Evolutionary conservation across 2,888 invertebrate genomes (phyloP).

Genomic region (Cerastis leucographa): DNA sequence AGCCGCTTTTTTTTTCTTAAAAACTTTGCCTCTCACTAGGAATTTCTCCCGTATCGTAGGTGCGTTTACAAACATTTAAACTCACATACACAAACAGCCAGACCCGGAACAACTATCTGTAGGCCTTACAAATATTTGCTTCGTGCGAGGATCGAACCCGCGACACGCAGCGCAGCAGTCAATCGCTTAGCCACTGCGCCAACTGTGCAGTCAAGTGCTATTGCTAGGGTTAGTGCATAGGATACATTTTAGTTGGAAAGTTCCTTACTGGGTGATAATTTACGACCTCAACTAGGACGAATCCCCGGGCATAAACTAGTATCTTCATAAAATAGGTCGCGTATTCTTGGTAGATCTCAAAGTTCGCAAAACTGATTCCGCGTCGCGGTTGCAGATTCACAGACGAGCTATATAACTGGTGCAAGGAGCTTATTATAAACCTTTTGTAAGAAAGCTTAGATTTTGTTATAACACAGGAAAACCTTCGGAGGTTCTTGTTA

Average conservation of each 20-base stretch:
- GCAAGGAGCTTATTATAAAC: slow-evolving; percentile 13
- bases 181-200: too few relatives aligned
- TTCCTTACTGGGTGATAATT: neutral
- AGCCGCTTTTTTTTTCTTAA: too few relatives aligned
- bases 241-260: neutral
- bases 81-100: too few relatives aligned
- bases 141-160: too few relatives aligned
- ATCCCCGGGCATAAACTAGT: neutral
- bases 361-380: slow-evolving; percentile 41
- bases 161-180: too few relatives aligned
- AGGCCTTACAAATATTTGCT: too few relatives aligned
- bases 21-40: too few relatives aligned
- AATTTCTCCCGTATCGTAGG: too few relatives aligned
- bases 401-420: neutral
- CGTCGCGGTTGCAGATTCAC: slow-evolving; percentile 17
- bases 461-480: neutral
- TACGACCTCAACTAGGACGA: neutral
- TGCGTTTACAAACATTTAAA: too few relatives aligned
- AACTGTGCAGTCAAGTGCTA: too few relatives aligned
- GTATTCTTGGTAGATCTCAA: slow-evolving; percentile 31
- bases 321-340: slow-evolving; percentile 32
- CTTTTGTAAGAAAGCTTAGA: neutral
- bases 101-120: too few relatives aligned
- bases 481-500: neutral
- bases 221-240: too few relatives aligned